phyloP scores from a whole-genome alignment of 2,888 invertebrate genomes.

The Apodemia hepburni region DNA sequence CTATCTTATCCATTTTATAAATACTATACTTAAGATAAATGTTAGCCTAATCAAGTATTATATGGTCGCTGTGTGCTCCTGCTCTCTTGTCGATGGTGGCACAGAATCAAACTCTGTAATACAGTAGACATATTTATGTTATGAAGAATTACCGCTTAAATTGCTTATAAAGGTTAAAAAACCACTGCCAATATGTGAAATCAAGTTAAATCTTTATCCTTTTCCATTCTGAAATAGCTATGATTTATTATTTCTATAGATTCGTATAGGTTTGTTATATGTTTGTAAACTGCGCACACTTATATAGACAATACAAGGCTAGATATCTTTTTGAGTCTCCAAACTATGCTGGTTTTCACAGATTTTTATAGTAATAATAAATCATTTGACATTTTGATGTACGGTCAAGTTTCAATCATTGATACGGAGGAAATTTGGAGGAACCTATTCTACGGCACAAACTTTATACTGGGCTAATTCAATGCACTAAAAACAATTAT shows the following conservation, averaged over 20 bases:
- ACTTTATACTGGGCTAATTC: neutral
- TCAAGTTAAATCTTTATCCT: neutral
- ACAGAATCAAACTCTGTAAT: neutral
- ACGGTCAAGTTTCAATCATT: neutral
- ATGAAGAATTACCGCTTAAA: neutral
- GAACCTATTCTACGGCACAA: neutral
- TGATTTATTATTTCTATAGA: constrained; percentile 1
- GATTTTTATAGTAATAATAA: neutral
- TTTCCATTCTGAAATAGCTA: neutral
- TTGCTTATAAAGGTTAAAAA: neutral
- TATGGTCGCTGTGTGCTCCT: neutral
- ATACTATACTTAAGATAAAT: constrained; percentile 8
- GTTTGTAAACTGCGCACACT: too few species aligned
- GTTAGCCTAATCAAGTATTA: constrained; percentile 15
- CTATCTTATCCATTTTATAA: constrained; percentile 1
- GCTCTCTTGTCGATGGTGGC: constrained; percentile 5
- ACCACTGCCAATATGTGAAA: constrained; percentile 14
- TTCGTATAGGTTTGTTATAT: neutral
- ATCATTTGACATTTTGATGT: neutral
- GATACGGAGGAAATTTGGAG: too few species aligned
- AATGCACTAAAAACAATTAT: too few species aligned
- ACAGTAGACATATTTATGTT: neutral
- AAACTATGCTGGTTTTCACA: neutral
- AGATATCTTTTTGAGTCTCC: too few species aligned
- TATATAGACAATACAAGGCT: neutral